Percentiles rank a stretch among this genome's conserved stretches.
Evolutionary conservation across 2,797 vertebrate species (phyloP).

Genomic region (Paratrypauchen microcephalus): DNA sequence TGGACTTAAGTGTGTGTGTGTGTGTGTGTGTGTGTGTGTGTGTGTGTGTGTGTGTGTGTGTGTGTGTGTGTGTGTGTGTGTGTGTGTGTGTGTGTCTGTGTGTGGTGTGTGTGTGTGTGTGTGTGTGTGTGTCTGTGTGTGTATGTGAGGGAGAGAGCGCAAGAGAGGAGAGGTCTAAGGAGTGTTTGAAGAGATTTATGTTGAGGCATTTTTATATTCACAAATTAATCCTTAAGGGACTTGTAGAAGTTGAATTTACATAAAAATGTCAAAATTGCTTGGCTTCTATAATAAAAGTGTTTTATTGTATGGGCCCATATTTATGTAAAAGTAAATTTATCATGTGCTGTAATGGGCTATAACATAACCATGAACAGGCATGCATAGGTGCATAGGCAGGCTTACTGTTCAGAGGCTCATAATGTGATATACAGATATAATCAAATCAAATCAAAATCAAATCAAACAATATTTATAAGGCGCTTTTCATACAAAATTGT

Average conservation of each 20-base stretch:
- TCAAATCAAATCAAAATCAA: no score
- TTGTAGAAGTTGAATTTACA: neutral
- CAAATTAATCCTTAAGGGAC: neutral
- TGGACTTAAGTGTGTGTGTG: conserved; percentile 1
- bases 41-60: neutral
- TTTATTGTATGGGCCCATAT: neutral
- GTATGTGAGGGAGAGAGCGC: neutral
- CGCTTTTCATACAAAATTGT: no score
- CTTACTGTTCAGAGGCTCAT: conserved; percentile 11
- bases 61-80: conserved; percentile 1
- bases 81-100: neutral
- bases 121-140: neutral
- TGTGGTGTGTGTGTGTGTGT: conserved; percentile 11
- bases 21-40: conserved; percentile 5
- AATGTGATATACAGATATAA: conserved; percentile 2
- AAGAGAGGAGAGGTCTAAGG: neutral
- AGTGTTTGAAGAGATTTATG: conserved; percentile 16
- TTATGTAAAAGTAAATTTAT: conserved; percentile 1
- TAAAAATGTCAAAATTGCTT: neutral
- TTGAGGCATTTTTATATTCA: conserved; percentile 14
- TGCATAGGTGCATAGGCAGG: neutral
- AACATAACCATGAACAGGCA: neutral
- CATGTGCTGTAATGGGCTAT: conserved; percentile 3
- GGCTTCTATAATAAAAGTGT: neutral
- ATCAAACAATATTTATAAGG: no score